Percentiles rank a stretch among this genome's conserved stretches.
These are phyloP conservation scores for Lepidurus couesii DNA, from an alignment of 1,140 invertebrate species.

Conservation along the genomic window DNA sequence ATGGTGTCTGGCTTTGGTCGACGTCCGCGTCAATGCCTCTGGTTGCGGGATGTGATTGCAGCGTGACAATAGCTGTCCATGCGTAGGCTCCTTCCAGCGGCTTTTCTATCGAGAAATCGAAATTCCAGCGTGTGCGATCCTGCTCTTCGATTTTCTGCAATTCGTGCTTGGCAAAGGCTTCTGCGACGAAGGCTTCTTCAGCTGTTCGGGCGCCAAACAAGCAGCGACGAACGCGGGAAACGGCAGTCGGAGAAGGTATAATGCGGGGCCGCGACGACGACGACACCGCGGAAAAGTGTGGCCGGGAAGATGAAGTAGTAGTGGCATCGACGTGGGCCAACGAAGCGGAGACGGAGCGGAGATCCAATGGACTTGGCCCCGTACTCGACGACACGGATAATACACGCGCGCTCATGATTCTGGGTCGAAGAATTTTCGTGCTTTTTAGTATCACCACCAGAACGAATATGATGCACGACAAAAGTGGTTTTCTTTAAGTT, in stretches of 20 bases:
- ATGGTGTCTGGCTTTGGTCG: not conserved
- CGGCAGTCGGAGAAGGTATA: not conserved
- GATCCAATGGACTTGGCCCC: not conserved
- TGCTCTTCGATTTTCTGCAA: conserved; percentile 22
- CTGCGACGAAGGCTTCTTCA: conserved; percentile 29
- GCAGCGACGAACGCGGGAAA: conserved; percentile 28
- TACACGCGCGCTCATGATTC: conserved; percentile 2
- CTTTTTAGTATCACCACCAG: not conserved
- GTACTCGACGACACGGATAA: conserved; percentile 2
- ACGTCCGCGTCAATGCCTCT: not conserved
- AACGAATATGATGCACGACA: not conserved
- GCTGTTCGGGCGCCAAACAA: conserved; percentile 29
- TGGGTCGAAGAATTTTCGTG: conserved; percentile 4
- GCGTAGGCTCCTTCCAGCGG: conserved; percentile 16
- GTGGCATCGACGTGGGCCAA: not conserved
- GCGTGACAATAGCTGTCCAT: conserved; percentile 23
- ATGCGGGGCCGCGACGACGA: conserved; percentile 25
- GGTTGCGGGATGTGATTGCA: not conserved
- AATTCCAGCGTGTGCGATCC: conserved; percentile 28
- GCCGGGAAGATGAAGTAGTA: not conserved
- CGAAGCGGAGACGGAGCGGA: conserved; percentile 1
- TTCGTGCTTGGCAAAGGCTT: conserved; percentile 24
- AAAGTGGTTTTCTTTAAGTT: no score
- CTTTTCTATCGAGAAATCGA: conserved; percentile 29
- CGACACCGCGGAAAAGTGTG: not conserved